phyloP scores from a whole-genome alignment of 2,113 vertebrate species.

The Macquaria australasica region DNA sequence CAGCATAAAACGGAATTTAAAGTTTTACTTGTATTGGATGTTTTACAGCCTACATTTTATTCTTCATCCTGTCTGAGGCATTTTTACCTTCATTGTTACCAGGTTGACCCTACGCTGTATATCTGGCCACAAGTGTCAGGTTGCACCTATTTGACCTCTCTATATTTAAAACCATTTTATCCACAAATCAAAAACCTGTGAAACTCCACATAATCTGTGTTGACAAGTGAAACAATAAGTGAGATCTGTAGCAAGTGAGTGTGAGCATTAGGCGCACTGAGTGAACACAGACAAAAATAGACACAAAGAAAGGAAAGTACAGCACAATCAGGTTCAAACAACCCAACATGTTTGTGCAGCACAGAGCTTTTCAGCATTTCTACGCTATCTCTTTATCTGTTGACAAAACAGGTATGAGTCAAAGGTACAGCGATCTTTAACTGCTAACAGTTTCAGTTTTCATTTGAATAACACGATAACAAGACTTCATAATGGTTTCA shows the following conservation, averaged over 20 bases:
- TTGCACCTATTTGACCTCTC: constrained; percentile 47
- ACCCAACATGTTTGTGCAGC: constrained; percentile 37
- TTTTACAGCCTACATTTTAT: neutral
- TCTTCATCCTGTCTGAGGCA: neutral
- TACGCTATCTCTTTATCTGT: constrained; percentile 23
- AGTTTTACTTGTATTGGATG: constrained; percentile 2
- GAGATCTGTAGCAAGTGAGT: constrained; percentile 50
- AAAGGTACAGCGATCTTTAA: constrained; percentile 8
- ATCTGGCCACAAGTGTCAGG: neutral
- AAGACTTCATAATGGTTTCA: neutral
- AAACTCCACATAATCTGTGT: constrained; percentile 61
- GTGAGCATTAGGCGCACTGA: constrained; percentile 25
- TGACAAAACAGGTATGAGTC: constrained; percentile 44
- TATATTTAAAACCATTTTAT: constrained; percentile 60
- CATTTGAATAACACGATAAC: constrained; percentile 1
- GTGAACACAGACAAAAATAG: constrained; percentile 67
- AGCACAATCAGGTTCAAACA: constrained; percentile 50
- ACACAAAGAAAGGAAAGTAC: constrained; percentile 72
- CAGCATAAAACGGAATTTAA: neutral
- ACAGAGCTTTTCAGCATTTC: constrained; percentile 41
- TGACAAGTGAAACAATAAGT: constrained; percentile 77
- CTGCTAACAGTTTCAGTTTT: constrained; percentile 16
- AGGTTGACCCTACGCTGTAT: constrained; percentile 5
- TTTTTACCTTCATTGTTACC: constrained; percentile 33
- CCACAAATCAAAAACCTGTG: constrained; percentile 62